These are phyloP conservation scores for Hydrophis major DNA, from an alignment of 2,797 vertebrate genomes.

Conservation along the genomic window DNA sequence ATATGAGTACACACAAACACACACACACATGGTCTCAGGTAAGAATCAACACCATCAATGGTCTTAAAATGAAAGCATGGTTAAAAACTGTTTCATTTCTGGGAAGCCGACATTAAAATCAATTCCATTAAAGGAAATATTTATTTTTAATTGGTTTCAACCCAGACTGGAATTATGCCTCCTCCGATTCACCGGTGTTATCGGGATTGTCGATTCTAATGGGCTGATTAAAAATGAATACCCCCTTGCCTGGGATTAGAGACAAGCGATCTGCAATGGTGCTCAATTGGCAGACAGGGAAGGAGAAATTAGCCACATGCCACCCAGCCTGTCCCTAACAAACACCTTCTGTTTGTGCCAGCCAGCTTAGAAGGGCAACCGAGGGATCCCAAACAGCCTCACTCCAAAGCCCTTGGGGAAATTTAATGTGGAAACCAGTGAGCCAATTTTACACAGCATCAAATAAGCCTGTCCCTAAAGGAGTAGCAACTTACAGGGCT, in stretches of 20 bases:
- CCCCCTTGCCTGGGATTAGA: not conserved
- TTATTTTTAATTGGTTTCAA: not conserved
- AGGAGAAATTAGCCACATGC: not conserved
- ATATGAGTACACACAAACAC: not conserved
- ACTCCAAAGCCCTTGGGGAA: not conserved
- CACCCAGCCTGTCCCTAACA: not conserved
- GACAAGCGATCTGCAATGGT: not conserved
- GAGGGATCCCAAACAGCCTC: not conserved
- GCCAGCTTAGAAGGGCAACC: not conserved
- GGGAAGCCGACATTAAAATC: not conserved
- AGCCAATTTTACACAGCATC: not conserved
- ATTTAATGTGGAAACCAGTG: not conserved
- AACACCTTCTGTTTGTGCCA: not conserved
- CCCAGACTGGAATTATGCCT: not conserved
- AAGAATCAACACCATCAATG: slow-evolving; percentile 13
- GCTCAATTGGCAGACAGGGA: not conserved
- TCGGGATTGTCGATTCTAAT: not conserved
- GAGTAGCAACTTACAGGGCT: not conserved
- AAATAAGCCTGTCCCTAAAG: not conserved
- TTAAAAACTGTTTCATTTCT: not conserved
- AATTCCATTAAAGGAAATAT: not conserved
- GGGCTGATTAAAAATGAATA: not conserved
- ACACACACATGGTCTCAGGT: not conserved
- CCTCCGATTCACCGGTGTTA: not conserved
- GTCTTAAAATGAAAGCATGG: not conserved